phyloP scores from a whole-genome alignment of 2,113 vertebrate species.

The Tapirus terrestris region DNA sequence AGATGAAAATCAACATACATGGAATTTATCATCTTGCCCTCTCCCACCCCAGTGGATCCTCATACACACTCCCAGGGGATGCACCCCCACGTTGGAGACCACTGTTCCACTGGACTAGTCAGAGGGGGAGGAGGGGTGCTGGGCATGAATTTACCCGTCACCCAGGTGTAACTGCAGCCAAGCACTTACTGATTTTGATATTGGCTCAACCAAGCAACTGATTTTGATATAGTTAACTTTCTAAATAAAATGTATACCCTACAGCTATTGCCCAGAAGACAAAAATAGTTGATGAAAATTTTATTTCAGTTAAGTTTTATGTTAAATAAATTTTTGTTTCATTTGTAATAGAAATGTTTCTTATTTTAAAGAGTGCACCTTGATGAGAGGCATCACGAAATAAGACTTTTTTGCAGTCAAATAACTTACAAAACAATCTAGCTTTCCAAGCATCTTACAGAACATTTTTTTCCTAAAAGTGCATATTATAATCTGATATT shows the following conservation, averaged over 20 bases:
- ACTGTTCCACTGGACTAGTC: too few relatives aligned
- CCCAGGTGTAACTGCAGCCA: background rate
- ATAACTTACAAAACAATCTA: background rate
- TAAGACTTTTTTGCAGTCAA: background rate
- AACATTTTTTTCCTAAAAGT: background rate
- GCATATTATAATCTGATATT: background rate
- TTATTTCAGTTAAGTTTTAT: background rate
- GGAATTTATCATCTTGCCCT: background rate
- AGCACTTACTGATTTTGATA: too few relatives aligned
- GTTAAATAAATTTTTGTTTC: background rate
- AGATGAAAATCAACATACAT: background rate
- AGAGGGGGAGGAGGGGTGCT: rapidly evolving
- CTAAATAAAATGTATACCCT: background rate
- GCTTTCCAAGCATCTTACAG: background rate
- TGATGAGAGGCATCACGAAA: background rate
- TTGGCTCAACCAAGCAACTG: background rate
- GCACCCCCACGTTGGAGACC: background rate
- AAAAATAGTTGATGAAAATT: background rate
- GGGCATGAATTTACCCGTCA: background rate
- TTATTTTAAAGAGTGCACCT: background rate
- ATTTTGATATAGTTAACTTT: background rate
- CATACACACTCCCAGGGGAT: rapidly evolving
- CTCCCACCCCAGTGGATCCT: too few relatives aligned
- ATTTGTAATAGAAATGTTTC: background rate
- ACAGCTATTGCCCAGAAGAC: background rate